These are phyloP conservation scores for Crocidura indochinensis DNA, from an alignment of 2,797 vertebrate species.

Conservation along the genomic window DNA sequence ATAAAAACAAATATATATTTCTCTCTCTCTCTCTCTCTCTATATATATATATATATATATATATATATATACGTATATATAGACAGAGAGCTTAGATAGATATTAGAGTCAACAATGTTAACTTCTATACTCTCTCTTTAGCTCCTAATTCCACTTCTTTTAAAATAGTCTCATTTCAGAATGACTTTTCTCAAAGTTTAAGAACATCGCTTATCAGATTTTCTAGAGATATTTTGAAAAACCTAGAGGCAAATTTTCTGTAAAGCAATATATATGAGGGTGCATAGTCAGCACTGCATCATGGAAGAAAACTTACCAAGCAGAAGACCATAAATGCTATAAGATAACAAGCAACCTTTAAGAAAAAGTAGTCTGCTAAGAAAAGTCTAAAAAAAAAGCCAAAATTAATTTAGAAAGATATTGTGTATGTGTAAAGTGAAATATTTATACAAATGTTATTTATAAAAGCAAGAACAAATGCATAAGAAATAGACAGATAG, in stretches of 20 bases:
- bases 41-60: no score
- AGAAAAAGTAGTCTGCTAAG: conserved; percentile 29
- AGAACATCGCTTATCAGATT: conserved; percentile 36
- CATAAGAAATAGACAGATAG: conserved; percentile 15
- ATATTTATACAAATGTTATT: conserved; percentile 51
- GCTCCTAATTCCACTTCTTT: conserved; percentile 4
- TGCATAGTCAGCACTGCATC: background rate
- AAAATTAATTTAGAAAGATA: conserved; percentile 38
- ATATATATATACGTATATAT: no score
- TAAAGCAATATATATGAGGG: background rate
- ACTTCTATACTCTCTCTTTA: background rate
- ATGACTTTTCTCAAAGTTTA: background rate
- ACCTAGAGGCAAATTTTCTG: background rate
- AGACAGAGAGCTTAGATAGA: no score
- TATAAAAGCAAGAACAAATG: conserved; percentile 55
- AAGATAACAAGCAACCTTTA: background rate
- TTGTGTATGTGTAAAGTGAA: conserved; percentile 23
- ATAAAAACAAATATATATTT: no score
- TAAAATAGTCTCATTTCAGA: conserved; percentile 19
- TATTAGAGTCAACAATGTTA: no score
- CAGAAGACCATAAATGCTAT: background rate
- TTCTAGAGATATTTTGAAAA: conserved; percentile 13
- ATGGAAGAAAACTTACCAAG: background rate
- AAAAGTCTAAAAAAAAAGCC: conserved; percentile 15
- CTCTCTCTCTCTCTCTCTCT: background rate